Conservation (phyloP, 2,113 vertebrate species). For the Ovis canadensis region DNA sequence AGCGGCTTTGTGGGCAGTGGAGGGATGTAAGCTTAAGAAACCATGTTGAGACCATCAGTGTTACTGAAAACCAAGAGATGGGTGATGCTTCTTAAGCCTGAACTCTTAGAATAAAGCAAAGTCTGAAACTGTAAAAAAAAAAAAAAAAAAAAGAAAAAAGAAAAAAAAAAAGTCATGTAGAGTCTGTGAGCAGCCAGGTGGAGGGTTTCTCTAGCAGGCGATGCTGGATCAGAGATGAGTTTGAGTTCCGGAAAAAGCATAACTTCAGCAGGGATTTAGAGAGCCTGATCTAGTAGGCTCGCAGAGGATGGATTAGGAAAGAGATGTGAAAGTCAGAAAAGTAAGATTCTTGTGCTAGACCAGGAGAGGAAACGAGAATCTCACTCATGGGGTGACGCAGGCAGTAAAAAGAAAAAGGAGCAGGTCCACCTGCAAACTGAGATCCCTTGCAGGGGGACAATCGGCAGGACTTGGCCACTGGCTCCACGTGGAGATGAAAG, state of each 20-base stretch:
- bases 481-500: rapidly evolving
- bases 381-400: neutral
- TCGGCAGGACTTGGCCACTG: neutral
- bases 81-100: neutral
- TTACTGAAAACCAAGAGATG: neutral
- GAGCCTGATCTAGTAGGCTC: neutral
- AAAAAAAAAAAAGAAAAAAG: neutral
- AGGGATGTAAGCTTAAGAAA: neutral
- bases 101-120: neutral
- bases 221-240: neutral
- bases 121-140: neutral
- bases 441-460: neutral
- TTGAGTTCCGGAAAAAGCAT: neutral
- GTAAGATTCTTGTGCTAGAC: neutral
- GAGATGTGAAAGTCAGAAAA: neutral
- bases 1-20: rapidly evolving
- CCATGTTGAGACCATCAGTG: neutral
- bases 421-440: too few species aligned
- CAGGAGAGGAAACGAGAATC: neutral
- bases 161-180: neutral
- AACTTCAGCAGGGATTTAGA: neutral
- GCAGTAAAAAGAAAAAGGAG: neutral
- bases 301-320: neutral
- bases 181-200: neutral
- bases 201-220: neutral